A percentile compares a stretch with the other conserved stretches of the same genome.
Conservation (phyloP, 2,888 invertebrate species). For the Anoplius nigerrimus region DNA sequence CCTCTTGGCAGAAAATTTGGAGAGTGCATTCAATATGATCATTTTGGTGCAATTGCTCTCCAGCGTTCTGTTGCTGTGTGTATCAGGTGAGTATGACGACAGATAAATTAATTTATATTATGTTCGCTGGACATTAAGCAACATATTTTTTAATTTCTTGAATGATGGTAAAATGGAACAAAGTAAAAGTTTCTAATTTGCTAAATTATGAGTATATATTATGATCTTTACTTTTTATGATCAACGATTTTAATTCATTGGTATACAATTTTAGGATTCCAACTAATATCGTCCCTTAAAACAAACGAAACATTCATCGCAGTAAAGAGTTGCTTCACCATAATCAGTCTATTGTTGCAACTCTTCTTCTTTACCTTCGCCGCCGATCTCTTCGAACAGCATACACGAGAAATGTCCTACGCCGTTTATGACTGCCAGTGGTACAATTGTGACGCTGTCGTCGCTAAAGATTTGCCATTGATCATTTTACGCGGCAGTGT, state of each 20-base stretch:
- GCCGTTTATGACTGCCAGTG: conserved; percentile 46
- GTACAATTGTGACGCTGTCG: conserved; percentile 44
- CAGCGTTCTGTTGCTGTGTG: conserved; percentile 19
- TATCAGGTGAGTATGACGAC: not conserved
- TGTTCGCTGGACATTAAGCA: too few relatives aligned
- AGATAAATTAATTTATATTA: too few relatives aligned
- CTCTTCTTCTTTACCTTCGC: not conserved
- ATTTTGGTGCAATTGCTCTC: conserved; percentile 44
- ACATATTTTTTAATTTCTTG: too few relatives aligned
- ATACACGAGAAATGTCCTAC: not conserved
- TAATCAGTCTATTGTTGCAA: not conserved
- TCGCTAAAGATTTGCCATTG: conserved; percentile 13
- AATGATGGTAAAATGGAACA: too few relatives aligned
- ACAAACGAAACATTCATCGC: not conserved
- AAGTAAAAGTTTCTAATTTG: too few relatives aligned
- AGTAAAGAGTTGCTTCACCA: not conserved
- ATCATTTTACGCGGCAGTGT: conserved; percentile 15
- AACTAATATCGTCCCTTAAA: not conserved
- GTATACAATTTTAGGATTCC: conserved; percentile 5
- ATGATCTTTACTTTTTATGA: too few relatives aligned
- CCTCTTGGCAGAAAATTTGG: conserved; percentile 29
- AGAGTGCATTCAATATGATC: conserved; percentile 37
- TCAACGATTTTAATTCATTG: too few relatives aligned
- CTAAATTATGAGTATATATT: too few relatives aligned
- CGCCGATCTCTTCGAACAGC: not conserved